phyloP scores from a whole-genome alignment of 2,888 invertebrate genomes.

The Troglohyphantes excavatus region DNA sequence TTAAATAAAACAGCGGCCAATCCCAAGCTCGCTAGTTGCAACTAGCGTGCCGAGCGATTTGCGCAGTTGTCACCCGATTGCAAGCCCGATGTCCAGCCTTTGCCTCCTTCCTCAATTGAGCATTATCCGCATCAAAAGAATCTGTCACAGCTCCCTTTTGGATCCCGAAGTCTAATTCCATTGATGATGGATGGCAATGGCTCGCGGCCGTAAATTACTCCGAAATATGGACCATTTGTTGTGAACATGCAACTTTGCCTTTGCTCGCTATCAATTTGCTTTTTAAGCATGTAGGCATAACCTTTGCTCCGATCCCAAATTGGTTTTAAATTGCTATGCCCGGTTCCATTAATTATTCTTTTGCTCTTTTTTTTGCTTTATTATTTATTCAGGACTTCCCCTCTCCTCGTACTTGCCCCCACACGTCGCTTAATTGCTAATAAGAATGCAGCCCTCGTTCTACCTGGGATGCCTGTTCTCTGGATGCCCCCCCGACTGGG shows the following conservation, averaged over 20 bases:
- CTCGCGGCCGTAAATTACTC: slow-evolving; percentile 50
- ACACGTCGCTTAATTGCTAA: slow-evolving; percentile 59
- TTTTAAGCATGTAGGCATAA: slow-evolving; percentile 70
- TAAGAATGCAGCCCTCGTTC: slow-evolving; percentile 67
- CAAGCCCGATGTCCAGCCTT: too few relatives aligned
- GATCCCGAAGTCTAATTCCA: slow-evolving; percentile 40
- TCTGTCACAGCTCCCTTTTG: slow-evolving; percentile 16
- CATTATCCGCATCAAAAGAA: neutral
- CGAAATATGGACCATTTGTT: slow-evolving; percentile 64
- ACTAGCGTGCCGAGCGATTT: too few relatives aligned
- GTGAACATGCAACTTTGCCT: slow-evolving; percentile 65
- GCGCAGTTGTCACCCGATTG: too few relatives aligned
- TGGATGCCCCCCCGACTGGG: neutral
- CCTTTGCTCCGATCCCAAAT: slow-evolving; percentile 70
- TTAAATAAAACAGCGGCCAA: too few relatives aligned
- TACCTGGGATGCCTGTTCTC: too few relatives aligned
- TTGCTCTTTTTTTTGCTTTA: slow-evolving; percentile 53
- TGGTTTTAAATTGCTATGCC: slow-evolving; percentile 74
- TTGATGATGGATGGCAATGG: slow-evolving; percentile 43
- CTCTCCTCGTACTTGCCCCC: slow-evolving; percentile 12
- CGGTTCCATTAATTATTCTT: slow-evolving; percentile 67
- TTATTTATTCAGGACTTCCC: slow-evolving; percentile 43
- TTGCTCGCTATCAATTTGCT: slow-evolving; percentile 69
- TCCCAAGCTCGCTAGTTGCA: too few relatives aligned
- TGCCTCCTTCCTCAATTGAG: neutral